These are phyloP conservation scores for Sebastes diaconus DNA, from an alignment of 2,797 vertebrate genomes.

Conservation along the genomic window DNA sequence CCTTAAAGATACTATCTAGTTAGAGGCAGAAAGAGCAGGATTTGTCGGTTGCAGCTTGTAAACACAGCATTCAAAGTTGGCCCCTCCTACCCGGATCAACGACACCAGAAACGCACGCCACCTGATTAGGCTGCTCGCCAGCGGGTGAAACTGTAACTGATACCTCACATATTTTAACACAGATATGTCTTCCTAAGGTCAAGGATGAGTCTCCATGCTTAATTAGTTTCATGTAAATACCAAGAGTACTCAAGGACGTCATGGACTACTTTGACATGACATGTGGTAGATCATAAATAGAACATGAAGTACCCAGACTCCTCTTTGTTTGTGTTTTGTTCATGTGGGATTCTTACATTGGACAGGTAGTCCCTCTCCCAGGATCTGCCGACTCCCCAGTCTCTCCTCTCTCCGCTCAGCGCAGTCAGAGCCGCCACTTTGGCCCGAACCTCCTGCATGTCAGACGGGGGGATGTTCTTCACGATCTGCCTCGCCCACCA, in stretches of 20 bases:
- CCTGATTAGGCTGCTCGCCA: no score
- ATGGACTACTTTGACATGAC: neutral
- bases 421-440: constrained; percentile 88
- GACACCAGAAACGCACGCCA: no score
- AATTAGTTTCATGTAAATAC: neutral
- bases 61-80: no score
- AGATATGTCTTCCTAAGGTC: neutral
- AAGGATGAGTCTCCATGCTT: neutral
- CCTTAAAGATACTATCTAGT: neutral
- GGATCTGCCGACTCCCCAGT: constrained; percentile 86
- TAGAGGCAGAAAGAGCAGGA: neutral
- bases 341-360: constrained; percentile 80
- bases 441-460: constrained; percentile 89
- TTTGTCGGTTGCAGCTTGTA: no score
- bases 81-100: no score
- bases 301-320: neutral
- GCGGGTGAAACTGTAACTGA: neutral
- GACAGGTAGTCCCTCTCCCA: constrained; percentile 91
- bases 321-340: neutral
- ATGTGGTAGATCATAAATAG: neutral
- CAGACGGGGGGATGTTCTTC: constrained; percentile 93
- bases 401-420: constrained; percentile 82
- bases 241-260: neutral
- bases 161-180: neutral
- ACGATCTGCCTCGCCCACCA: constrained; percentile 92